Conservation (phyloP, 2,888 invertebrate species). For the Eristalinus sepulchralis region DNA sequence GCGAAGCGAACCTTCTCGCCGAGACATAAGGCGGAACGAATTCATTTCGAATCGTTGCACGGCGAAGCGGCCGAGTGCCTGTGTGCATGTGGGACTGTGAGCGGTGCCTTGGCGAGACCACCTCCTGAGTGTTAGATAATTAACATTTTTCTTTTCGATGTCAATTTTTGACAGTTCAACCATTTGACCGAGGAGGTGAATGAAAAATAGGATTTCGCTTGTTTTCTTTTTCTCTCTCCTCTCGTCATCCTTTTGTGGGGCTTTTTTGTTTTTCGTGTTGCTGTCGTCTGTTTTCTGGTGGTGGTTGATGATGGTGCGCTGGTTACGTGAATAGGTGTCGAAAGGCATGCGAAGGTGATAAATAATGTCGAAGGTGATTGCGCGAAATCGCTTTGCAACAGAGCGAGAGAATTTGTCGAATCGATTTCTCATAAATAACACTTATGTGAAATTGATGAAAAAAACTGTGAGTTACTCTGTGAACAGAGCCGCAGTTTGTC, state of each 20-base stretch:
- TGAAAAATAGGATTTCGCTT: conserved; percentile 68
- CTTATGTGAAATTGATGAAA: neutral
- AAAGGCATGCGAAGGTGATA: conserved; percentile 56
- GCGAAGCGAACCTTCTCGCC: conserved; percentile 37
- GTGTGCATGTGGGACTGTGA: conserved; percentile 22
- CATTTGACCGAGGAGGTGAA: conserved; percentile 66
- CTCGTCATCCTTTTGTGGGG: neutral
- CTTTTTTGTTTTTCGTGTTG: conserved; percentile 3
- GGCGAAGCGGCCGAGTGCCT: conserved; percentile 16
- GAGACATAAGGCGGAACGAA: conserved; percentile 72
- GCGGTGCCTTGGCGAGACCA: conserved; percentile 65
- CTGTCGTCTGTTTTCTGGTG: neutral
- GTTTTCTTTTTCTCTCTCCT: neutral
- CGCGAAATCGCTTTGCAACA: conserved; percentile 57
- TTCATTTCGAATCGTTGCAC: conserved; percentile 68
- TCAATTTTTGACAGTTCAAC: conserved; percentile 70
- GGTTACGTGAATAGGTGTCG: conserved; percentile 50
- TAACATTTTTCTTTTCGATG: conserved; percentile 73
- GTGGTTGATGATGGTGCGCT: neutral
- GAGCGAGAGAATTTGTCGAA: conserved; percentile 59
- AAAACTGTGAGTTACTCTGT: neutral
- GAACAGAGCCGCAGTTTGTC: neutral
- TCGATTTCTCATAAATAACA: conserved; percentile 52
- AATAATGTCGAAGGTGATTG: conserved; percentile 58
- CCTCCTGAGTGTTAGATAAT: conserved; percentile 74